These are phyloP conservation scores for Telenomus remus DNA, from an alignment of 1,140 invertebrate species.

Conservation along the genomic window DNA sequence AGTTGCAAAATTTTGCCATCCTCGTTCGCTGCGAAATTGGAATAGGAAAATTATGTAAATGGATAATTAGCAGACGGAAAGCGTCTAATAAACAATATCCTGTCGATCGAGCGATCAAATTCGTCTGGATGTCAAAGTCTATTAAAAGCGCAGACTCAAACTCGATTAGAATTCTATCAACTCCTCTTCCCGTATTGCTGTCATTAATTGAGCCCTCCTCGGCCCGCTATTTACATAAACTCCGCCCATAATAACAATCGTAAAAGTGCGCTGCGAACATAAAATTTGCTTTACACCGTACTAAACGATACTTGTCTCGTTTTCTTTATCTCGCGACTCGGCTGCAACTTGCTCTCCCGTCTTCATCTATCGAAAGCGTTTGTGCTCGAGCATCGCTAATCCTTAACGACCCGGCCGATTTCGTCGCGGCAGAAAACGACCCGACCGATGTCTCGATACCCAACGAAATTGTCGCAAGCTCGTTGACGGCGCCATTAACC, in stretches of 20 bases:
- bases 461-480: constrained; percentile 46
- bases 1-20: too few relatives aligned
- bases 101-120: too few relatives aligned
- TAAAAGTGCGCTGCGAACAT: constrained; percentile 26
- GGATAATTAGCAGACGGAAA: background rate
- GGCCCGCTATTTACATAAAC: constrained; percentile 42
- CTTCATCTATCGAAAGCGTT: constrained; percentile 35
- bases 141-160: constrained; percentile 4
- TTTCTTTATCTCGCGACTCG: constrained; percentile 24
- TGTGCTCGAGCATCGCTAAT: constrained; percentile 34
- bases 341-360: constrained; percentile 49
- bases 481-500: constrained; percentile 54
- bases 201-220: constrained; percentile 24
- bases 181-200: constrained; percentile 13
- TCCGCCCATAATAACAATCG: constrained; percentile 33
- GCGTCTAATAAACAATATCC: too few relatives aligned
- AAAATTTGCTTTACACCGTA: constrained; percentile 50
- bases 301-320: constrained; percentile 40
- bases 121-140: background rate
- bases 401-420: constrained; percentile 46
- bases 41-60: too few relatives aligned
- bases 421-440: constrained; percentile 32
- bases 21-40: too few relatives aligned
- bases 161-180: constrained; percentile 28
- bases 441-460: constrained; percentile 22